Conservation (phyloP, 2,888 invertebrate species). For the Synergus gifuensis region DNA sequence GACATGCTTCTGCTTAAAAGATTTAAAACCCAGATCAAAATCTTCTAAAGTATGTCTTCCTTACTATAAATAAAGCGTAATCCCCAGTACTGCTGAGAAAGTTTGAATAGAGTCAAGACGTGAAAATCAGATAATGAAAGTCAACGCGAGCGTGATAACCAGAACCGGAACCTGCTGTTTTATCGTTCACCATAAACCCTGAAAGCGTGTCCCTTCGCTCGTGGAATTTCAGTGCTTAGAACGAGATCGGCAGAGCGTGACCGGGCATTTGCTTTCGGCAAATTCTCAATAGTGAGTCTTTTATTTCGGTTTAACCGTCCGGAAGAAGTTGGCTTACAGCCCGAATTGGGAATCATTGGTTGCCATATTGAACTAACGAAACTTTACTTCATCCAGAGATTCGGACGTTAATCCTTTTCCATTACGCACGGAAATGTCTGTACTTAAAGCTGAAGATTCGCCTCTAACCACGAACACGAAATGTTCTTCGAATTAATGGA, state of each 20-base stretch:
- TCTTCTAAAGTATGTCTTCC: not conserved
- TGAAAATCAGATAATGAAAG: conserved; percentile 29
- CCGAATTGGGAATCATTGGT: conserved; percentile 69
- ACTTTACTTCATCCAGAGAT: conserved; percentile 62
- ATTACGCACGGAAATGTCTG: not conserved
- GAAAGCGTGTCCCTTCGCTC: conserved; percentile 21
- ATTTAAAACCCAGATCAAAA: not conserved
- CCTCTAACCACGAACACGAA: not conserved
- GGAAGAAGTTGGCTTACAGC: conserved; percentile 65
- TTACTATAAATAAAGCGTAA: not conserved
- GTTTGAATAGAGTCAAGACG: conserved; percentile 32
- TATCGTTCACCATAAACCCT: conserved; percentile 22
- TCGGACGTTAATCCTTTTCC: not conserved
- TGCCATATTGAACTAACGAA: conserved; percentile 68
- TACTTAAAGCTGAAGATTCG: not conserved
- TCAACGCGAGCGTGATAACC: conserved; percentile 29
- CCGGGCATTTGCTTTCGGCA: conserved; percentile 58
- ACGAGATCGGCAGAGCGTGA: conserved; percentile 17
- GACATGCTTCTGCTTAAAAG: no score
- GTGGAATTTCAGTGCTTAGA: conserved; percentile 11
- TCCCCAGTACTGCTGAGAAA: not conserved
- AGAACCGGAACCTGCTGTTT: conserved; percentile 25
- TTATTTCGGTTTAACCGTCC: conserved; percentile 71
- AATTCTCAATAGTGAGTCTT: conserved; percentile 68
- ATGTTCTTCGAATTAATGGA: not conserved